Percentiles rank a stretch among this genome's conserved stretches.
Conservation (phyloP, 2,113 vertebrate genomes). For the Hippocampus mohnikei region DNA sequence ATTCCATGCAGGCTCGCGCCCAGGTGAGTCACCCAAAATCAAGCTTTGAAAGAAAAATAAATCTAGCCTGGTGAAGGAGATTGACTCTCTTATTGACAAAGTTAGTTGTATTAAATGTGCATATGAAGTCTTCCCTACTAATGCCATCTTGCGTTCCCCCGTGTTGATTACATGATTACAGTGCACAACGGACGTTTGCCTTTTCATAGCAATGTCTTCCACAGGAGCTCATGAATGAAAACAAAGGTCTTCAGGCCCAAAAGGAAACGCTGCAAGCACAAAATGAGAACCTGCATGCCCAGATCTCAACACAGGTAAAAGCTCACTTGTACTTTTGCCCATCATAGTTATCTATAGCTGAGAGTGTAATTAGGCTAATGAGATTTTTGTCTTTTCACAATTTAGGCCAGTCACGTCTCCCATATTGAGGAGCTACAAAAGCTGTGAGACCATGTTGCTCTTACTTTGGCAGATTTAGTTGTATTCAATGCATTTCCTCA, state of each 20-base stretch:
- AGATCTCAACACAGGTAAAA: slow-evolving; percentile 86
- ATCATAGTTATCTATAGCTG: neutral
- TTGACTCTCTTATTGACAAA: neutral
- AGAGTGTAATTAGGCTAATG: slow-evolving; percentile 29
- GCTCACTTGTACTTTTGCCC: slow-evolving; percentile 11
- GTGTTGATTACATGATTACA: neutral
- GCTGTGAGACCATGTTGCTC: slow-evolving; percentile 77
- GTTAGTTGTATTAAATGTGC: neutral
- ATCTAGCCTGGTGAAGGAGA: neutral
- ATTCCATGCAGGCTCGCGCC: slow-evolving; percentile 80
- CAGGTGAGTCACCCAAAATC: slow-evolving; percentile 54
- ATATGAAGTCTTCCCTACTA: neutral
- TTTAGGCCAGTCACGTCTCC: slow-evolving; percentile 74
- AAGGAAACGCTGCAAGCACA: slow-evolving; percentile 85
- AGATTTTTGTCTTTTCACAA: slow-evolving; percentile 20
- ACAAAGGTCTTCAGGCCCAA: slow-evolving; percentile 85
- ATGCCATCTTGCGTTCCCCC: neutral
- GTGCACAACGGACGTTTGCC: neutral
- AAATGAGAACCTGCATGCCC: slow-evolving; percentile 85
- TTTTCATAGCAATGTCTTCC: slow-evolving; percentile 5
- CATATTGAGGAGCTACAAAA: slow-evolving; percentile 95
- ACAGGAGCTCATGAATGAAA: slow-evolving; percentile 92
- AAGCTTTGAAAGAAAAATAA: neutral
- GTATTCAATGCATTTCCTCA: neutral
- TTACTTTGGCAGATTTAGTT: slow-evolving; percentile 10